Base-by-base conservation (phyloP, 37 sponge, comb jelly and placozoan genomes). In the Agelas oroides region DNA sequence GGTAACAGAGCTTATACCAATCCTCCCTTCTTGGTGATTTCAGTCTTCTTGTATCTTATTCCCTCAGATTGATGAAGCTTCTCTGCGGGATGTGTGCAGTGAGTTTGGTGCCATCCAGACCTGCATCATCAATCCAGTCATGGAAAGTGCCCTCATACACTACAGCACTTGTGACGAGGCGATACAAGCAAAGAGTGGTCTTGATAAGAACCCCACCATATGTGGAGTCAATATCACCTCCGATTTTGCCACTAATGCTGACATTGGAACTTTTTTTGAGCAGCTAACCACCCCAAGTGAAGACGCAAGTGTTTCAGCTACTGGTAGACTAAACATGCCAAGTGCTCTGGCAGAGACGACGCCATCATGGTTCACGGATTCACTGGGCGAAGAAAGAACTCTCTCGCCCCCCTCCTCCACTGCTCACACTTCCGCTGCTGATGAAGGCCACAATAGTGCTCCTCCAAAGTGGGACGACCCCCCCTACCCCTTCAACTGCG, bases 201-300 rank as follows among this genome's bases (percentile, higher is more conserved):
- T 89, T 24, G 87, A 93, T 36, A 81, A 69, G 32, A 84, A 55
- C 54, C 81, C 86, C 5, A 33, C 52, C 66, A 53, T 89, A 5
- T 59, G 75, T 75, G 90, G 94, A 1, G 58, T 78, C 14, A 15
- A 8, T 70, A 61, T 89, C 12, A 54, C 59, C 2, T 58, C 63
- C 1, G 82, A 86, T 23, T 86, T 87, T 72, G 84, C 79, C 11
- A 66, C 94, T 0, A 81, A 89, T 33, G 39, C 27, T 24, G 85
- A 87, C 35, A 75, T 88, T 59, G 71, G 55, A 1, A 58, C 38
- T 5, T 73, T 92, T 64, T 81, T 77, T 77, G 81, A 73, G 32
- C 58, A 68, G n/a, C 40, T 69, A 0, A n/a, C n/a, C n/a, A n/a
- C n/a, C n/a, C n/a, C n/a, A n/a, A 67, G 17, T 28, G 30, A n/a